These are phyloP conservation scores for Holacanthus passer DNA, from an alignment of 2,113 vertebrate genomes.

Conservation along the genomic window DNA sequence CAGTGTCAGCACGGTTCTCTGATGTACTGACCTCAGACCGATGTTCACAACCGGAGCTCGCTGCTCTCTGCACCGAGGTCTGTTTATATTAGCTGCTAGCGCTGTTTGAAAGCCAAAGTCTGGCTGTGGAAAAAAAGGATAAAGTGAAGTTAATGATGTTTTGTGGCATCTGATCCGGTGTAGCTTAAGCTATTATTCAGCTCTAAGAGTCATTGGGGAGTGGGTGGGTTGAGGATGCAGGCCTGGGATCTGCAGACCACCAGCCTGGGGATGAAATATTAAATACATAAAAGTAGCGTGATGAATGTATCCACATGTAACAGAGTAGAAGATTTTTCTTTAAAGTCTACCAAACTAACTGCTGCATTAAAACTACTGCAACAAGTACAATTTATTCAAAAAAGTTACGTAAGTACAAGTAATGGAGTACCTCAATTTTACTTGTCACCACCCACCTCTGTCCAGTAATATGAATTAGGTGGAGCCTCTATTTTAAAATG, in stretches of 20 bases:
- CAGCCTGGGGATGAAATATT: background rate
- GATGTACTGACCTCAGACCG: constrained; percentile 12
- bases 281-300: background rate
- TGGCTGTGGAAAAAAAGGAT: no score
- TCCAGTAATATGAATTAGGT: no score
- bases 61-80: background rate
- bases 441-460: no score
- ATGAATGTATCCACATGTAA: background rate
- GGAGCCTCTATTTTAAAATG: no score
- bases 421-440: no score
- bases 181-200: no score
- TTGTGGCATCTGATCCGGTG: background rate
- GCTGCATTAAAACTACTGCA: background rate
- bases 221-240: no score
- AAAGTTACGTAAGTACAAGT: no score
- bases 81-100: no score
- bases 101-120: no score
- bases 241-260: background rate
- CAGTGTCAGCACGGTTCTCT: background rate
- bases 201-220: no score
- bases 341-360: no score
- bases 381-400: background rate
- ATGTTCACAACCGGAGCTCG: background rate
- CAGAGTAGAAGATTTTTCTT: background rate
- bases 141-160: background rate